Evolutionary conservation across 2,888 invertebrate genomes (phyloP).

Genomic region (Acanthosepion lycidas): DNA sequence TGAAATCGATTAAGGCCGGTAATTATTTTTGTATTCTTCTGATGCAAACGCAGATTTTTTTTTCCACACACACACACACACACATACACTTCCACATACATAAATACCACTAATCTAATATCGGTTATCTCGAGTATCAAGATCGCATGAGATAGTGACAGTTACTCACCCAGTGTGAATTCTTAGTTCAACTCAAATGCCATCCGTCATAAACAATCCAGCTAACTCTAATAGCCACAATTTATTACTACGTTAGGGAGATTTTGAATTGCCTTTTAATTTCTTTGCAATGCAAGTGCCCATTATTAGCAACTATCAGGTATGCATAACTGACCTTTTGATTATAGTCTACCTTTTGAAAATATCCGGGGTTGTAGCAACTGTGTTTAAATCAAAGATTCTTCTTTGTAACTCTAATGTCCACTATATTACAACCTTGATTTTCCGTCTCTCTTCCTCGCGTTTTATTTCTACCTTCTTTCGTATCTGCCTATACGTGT

Average conservation of each 20-base stretch:
- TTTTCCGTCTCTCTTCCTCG: not conserved
- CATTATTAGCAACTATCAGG: not conserved
- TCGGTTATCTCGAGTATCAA: not conserved
- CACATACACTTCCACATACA: no score
- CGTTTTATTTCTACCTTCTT: not conserved
- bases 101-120: not conserved
- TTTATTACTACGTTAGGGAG: not conserved
- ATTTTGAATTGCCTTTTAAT: conserved; percentile 11
- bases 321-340: not conserved
- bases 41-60: no score
- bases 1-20: no score
- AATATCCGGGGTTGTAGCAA: not conserved
- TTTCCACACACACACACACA: no score
- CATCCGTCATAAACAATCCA: not conserved
- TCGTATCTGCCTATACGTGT: not conserved
- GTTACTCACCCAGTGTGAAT: not conserved
- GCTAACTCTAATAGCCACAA: not conserved
- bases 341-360: not conserved
- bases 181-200: not conserved
- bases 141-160: not conserved
- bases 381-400: not conserved
- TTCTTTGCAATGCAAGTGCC: not conserved
- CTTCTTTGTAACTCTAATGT: not conserved
- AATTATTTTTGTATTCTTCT: no score
- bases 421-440: not conserved